Conservation (phyloP, 2,113 vertebrate species). For the Australoheros scitulus region DNA sequence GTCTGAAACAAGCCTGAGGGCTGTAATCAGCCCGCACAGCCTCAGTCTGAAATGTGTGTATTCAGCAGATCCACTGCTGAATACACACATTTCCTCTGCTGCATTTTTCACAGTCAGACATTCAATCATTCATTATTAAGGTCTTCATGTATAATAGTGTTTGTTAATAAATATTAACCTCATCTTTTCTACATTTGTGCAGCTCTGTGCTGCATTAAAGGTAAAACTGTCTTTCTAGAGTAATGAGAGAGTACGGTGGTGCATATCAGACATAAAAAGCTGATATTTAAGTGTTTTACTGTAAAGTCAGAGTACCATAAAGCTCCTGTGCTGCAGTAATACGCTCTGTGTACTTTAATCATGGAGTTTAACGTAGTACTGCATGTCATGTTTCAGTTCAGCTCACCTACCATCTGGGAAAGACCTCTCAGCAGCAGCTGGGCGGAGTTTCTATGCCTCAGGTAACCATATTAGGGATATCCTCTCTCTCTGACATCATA, state of each 20-base stretch:
- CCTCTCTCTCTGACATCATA: background rate
- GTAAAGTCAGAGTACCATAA: no score
- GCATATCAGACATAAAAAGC: background rate
- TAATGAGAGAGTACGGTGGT: background rate
- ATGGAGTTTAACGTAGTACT: background rate
- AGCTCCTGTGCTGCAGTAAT: background rate
- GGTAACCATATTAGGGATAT: no score
- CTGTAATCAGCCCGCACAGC: background rate
- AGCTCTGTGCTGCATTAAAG: background rate
- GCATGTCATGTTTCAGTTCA: no score
- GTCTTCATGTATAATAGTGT: background rate
- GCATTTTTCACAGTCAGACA: background rate
- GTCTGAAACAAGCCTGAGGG: accelerated
- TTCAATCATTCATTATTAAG: background rate
- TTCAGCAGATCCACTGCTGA: background rate
- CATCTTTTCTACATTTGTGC: background rate
- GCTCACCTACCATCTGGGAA: no score
- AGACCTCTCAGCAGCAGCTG: no score
- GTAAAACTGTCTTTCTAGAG: background rate
- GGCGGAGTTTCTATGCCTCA: background rate
- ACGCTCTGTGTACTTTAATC: background rate
- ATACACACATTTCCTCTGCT: background rate
- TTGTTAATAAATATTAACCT: background rate
- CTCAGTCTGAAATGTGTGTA: background rate
- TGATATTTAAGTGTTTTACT: no score